Evolutionary conservation across 2,113 vertebrate genomes (phyloP), one percentile per base, ranked within the genome.

Genomic region (Osmerus mordax): DNA sequence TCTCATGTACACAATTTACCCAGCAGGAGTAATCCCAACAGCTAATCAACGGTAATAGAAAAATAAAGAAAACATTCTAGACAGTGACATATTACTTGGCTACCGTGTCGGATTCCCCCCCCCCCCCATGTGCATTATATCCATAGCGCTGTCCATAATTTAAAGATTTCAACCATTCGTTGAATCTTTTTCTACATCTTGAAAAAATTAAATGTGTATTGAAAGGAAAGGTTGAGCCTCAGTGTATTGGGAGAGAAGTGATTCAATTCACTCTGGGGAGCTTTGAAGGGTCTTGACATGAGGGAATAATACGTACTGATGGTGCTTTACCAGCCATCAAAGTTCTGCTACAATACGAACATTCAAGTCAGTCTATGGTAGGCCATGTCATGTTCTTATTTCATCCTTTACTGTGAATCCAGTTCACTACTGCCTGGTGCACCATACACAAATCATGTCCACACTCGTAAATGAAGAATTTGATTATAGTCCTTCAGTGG

Each of bases 301-400:
- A 32, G 62, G 47, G 59, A 60, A 60, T 23, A 59, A 9, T 3
- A 19, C 32, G 15, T 54, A 56, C 21, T 28, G 5, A 13, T 29
- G 62, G 63, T 47, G 68, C 71, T 79, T 76, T 56, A 65, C 65
- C 65, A 63, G 3, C 15, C 32, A 32, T 69, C 29, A 66, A 70
- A 72, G 75, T 80, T 80, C 78, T 80, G 74, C 74, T 62, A 76
- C 66, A 58, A 64, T 66, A 67, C 76, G 66, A 69, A 54, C 61
- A 76, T 76, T 76, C 73, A 63, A 25, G 18, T 29, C 36, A 65
- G 9, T 47, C 11, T 19, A 21, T 65, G 41, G 16, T 18, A 64
- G 15, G 4, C 6, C 3, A 18, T 55, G 1, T 55, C 18, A 18
- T 64, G 3, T 64, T 29, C 32, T 36, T 64, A 64, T 36, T 15